phyloP scores from a whole-genome alignment of 1,140 invertebrate species.

The Teleogryllus occipitalis region DNA sequence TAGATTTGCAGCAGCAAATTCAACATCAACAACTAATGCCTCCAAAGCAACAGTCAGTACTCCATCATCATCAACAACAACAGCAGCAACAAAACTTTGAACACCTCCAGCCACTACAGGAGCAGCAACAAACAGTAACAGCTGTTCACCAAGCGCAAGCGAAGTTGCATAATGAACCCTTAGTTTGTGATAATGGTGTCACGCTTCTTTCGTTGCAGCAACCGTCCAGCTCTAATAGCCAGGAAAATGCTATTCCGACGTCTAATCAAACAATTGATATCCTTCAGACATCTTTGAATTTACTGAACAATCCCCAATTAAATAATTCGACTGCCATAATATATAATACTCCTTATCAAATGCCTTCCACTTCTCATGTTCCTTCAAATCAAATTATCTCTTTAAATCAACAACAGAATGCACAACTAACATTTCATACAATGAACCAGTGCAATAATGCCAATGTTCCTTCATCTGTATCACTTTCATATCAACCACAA shows the following conservation, averaged over 20 bases:
- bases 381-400: slow-evolving; percentile 9
- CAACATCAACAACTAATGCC: neutral
- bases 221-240: neutral
- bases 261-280: slow-evolving; percentile 16
- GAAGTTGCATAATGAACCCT: neutral
- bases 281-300: slow-evolving; percentile 11
- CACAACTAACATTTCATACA: slow-evolving; percentile 12
- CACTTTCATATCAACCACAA: slow-evolving; percentile 9
- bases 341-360: neutral
- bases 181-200: neutral
- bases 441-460: neutral
- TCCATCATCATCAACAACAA: neutral
- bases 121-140: neutral
- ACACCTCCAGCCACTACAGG: neutral
- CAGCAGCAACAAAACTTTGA: neutral
- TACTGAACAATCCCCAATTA: slow-evolving; percentile 13
- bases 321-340: slow-evolving; percentile 3
- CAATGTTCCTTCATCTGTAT: neutral
- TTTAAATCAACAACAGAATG: neutral
- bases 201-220: neutral
- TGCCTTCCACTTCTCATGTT: neutral
- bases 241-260: neutral
- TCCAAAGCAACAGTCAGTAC: neutral
- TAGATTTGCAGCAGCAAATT: neutral
- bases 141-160: neutral